Percentiles rank a stretch among this genome's conserved stretches.
phyloP scores from a whole-genome alignment of 1,140 invertebrate genomes.

The Drosophila carrolli region DNA sequence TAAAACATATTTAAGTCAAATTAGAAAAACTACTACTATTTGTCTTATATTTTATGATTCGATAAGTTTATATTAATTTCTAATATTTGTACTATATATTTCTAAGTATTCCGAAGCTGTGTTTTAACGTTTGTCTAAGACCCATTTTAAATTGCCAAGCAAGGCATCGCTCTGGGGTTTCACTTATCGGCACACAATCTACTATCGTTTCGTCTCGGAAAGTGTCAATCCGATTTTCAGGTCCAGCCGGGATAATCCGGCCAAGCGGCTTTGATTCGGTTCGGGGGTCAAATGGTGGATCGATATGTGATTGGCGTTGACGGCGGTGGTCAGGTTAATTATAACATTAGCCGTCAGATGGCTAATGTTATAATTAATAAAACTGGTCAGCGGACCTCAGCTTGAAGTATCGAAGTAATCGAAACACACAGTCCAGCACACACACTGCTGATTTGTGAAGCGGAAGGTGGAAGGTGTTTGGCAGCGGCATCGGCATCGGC shows the following conservation, averaged over 20 bases:
- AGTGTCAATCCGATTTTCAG: slow-evolving; percentile 34
- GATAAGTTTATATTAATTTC: no score
- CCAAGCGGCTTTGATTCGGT: slow-evolving; percentile 28
- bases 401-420: slow-evolving; percentile 24
- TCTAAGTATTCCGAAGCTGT: no score
- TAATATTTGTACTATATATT: no score
- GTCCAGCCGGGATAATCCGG: slow-evolving; percentile 12
- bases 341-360: slow-evolving; percentile 75
- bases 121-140: neutral
- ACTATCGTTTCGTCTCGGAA: slow-evolving; percentile 15
- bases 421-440: slow-evolving; percentile 32
- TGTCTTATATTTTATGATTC: no score
- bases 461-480: slow-evolving; percentile 81
- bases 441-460: slow-evolving; percentile 75
- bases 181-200: slow-evolving; percentile 12
- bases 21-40: no score
- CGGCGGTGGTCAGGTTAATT: slow-evolving; percentile 63
- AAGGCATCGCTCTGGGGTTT: neutral
- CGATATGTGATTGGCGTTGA: slow-evolving; percentile 38
- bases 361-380: no score
- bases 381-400: slow-evolving; percentile 61
- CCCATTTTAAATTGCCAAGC: neutral
- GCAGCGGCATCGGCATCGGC: slow-evolving; percentile 9
- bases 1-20: no score
- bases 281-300: slow-evolving; percentile 34